Conservation (phyloP, 2,797 vertebrate species). For the Myotis vivesi region DNA sequence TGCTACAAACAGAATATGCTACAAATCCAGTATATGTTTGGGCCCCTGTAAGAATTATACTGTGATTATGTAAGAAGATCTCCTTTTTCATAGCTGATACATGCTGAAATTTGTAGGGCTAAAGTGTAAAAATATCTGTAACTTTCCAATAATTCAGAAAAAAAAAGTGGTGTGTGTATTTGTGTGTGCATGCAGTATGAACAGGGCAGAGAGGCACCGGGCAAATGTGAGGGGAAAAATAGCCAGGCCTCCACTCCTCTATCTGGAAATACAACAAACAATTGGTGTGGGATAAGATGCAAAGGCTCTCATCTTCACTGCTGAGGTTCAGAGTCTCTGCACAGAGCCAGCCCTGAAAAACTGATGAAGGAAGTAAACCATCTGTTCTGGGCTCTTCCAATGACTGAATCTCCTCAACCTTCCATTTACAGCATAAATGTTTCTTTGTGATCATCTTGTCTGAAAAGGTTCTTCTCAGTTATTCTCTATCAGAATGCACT, state of each 20-base stretch:
- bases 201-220: not conserved
- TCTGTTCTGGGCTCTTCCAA: not conserved
- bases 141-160: conserved; percentile 25
- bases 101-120: not conserved
- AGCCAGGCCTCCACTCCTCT: not conserved
- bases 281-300: not conserved
- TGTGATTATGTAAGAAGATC: not conserved
- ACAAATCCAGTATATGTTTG: not conserved
- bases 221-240: not conserved
- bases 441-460: not conserved
- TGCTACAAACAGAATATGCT: not conserved
- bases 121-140: conserved; percentile 4
- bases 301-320: not conserved
- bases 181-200: not conserved
- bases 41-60: not conserved
- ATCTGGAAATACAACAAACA: not conserved
- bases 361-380: not conserved
- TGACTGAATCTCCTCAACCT: not conserved
- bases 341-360: not conserved
- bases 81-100: conserved; percentile 1
- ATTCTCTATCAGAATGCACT: not conserved
- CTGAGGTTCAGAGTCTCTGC: not conserved
- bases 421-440: not conserved
- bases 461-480: not conserved
- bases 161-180: not conserved